phyloP scores from a whole-genome alignment of 1,140 invertebrate genomes.

The Octopus bimaculoides region DNA sequence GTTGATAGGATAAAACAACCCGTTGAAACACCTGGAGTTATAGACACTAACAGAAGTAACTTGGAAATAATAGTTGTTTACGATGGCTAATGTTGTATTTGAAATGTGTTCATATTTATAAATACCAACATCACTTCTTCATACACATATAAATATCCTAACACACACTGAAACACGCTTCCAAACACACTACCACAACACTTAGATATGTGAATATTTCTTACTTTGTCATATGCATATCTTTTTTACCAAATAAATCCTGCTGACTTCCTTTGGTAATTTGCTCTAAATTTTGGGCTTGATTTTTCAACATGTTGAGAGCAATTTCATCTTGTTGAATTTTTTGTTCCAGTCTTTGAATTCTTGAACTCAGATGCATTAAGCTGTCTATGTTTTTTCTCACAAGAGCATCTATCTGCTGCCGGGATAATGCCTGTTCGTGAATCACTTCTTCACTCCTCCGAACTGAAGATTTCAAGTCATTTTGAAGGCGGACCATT shows the following conservation, averaged over 20 bases:
- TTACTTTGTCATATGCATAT: conserved; percentile 46
- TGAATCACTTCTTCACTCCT: conserved; percentile 48
- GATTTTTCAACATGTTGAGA: conserved; percentile 45
- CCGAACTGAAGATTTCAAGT: conserved; percentile 42
- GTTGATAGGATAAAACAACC: too few relatives aligned
- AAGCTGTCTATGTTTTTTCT: conserved; percentile 49
- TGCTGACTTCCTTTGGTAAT: conserved; percentile 50
- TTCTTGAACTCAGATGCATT: conserved; percentile 43
- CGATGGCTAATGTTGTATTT: too few relatives aligned
- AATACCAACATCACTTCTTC: too few relatives aligned
- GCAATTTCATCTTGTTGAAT: conserved; percentile 49
- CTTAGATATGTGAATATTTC: conserved; percentile 14
- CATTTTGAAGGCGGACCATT: conserved; percentile 54
- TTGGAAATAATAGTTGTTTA: too few relatives aligned
- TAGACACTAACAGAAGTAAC: too few relatives aligned
- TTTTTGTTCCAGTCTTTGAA: conserved; percentile 52
- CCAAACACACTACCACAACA: not conserved
- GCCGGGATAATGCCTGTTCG: conserved; percentile 47
- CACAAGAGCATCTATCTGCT: conserved; percentile 48
- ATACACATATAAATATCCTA: not conserved
- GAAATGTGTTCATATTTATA: too few relatives aligned
- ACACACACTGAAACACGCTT: not conserved
- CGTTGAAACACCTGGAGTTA: too few relatives aligned
- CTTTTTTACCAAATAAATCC: conserved; percentile 46
- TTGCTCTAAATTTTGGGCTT: conserved; percentile 55